phyloP scores from a whole-genome alignment of 64 coral and sea anemone species.

The Platygyra sinensis region DNA sequence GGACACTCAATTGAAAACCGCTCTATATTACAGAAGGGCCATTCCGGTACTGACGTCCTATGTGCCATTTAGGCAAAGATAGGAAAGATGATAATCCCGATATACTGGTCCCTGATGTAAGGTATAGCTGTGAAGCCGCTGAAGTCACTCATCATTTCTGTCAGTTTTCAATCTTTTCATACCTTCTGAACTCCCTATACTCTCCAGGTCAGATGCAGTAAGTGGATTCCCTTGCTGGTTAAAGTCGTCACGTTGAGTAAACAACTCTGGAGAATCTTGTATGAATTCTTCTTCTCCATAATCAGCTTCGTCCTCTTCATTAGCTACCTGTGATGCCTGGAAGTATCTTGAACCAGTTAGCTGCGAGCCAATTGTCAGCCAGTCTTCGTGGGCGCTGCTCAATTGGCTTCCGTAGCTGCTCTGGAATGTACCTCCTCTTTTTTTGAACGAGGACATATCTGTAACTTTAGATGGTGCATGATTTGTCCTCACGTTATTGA shows the following conservation, averaged over 20 bases:
- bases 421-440: background rate
- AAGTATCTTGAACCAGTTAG: background rate
- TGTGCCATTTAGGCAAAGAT: too few species aligned
- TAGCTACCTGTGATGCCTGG: background rate
- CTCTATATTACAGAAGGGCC: too few species aligned
- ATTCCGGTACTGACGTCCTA: too few species aligned
- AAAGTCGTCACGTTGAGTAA: slow-evolving; percentile 15
- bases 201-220: background rate
- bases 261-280: slow-evolving; percentile 64
- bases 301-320: slow-evolving; percentile 5
- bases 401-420: background rate
- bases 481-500: background rate
- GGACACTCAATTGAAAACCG: too few species aligned
- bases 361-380: background rate
- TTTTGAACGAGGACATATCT: background rate
- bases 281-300: slow-evolving; percentile 8
- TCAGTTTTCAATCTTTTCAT: background rate
- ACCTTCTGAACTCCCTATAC: background rate
- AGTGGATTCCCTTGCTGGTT: background rate
- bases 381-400: background rate
- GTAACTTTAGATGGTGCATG: background rate
- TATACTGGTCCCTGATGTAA: too few species aligned
- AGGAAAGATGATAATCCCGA: too few species aligned
- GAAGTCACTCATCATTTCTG: too few species aligned
- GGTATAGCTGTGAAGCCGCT: too few species aligned